Percentiles rank a stretch among this genome's conserved stretches.
Evolutionary conservation across 2,797 vertebrate species (phyloP).

Genomic region (Dipus sagitta): DNA sequence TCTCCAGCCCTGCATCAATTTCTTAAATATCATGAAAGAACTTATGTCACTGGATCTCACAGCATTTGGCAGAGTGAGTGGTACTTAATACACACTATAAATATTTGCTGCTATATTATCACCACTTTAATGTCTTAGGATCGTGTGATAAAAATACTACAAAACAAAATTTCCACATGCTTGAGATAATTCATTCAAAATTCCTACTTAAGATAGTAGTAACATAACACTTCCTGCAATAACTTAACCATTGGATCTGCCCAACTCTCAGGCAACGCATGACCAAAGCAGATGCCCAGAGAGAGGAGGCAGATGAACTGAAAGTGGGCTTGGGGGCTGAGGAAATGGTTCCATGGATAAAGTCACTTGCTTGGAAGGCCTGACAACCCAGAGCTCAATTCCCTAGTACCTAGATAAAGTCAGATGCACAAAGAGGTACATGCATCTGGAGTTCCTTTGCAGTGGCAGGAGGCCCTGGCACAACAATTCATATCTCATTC

Average conservation of each 20-base stretch:
- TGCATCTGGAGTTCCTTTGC: too few species aligned
- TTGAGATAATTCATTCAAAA: constrained; percentile 19
- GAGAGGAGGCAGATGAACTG: neutral
- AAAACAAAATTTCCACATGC: constrained; percentile 7
- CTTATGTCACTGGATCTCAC: neutral
- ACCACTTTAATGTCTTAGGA: constrained; percentile 14
- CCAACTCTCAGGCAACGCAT: neutral
- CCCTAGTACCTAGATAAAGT: too few species aligned
- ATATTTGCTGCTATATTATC: neutral
- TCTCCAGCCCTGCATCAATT: too few species aligned
- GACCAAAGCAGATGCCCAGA: neutral
- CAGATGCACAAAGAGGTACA: too few species aligned
- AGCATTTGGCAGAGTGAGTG: neutral
- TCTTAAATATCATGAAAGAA: neutral
- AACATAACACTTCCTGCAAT: neutral
- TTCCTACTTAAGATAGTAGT: neutral
- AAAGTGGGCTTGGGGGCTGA: neutral
- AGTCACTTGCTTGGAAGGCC: too few species aligned
- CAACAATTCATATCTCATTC: too few species aligned
- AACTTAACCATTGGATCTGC: neutral
- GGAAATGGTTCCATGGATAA: too few species aligned
- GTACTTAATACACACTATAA: neutral
- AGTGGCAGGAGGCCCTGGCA: too few species aligned
- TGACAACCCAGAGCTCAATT: too few species aligned
- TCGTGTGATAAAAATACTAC: neutral